A percentile compares a stretch with the other conserved stretches of the same genome.
phyloP scores from a whole-genome alignment of 2,888 invertebrate species.

The Tinea pellionella region DNA sequence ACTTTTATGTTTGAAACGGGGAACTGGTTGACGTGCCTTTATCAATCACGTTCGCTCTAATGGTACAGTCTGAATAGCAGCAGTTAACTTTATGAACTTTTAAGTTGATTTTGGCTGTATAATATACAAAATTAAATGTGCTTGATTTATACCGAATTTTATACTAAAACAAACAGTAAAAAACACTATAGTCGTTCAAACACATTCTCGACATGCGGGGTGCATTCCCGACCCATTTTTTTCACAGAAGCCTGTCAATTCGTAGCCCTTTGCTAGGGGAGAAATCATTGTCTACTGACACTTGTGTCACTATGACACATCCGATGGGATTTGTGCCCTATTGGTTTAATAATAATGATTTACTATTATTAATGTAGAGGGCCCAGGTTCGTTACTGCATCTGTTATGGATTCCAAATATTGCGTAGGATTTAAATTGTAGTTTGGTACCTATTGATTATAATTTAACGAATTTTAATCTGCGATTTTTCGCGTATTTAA shows the following conservation, averaged over 20 bases:
- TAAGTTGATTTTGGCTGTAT: too few species aligned
- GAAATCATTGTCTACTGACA: conserved; percentile 61
- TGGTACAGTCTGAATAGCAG: background rate
- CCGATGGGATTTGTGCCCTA: conserved; percentile 8
- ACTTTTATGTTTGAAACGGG: background rate
- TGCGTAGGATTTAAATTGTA: too few species aligned
- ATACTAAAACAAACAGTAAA: background rate
- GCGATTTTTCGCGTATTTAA: too few species aligned
- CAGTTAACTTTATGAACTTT: background rate
- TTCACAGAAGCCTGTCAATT: conserved; percentile 19
- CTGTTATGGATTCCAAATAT: background rate
- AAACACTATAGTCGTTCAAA: background rate
- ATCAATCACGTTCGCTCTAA: background rate
- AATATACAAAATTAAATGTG: too few species aligned
- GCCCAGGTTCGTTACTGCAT: background rate
- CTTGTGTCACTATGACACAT: conserved; percentile 46
- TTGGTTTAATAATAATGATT: background rate
- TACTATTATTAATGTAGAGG: background rate
- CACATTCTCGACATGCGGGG: conserved; percentile 28
- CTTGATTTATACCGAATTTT: too few species aligned
- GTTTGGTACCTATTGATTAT: too few species aligned
- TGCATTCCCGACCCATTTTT: conserved; percentile 56
- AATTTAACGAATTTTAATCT: too few species aligned
- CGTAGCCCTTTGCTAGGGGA: conserved; percentile 11
- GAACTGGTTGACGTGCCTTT: background rate